Evolutionary conservation across 2,797 vertebrate species (phyloP).

Genomic region (Neomorphus geoffroyi): DNA sequence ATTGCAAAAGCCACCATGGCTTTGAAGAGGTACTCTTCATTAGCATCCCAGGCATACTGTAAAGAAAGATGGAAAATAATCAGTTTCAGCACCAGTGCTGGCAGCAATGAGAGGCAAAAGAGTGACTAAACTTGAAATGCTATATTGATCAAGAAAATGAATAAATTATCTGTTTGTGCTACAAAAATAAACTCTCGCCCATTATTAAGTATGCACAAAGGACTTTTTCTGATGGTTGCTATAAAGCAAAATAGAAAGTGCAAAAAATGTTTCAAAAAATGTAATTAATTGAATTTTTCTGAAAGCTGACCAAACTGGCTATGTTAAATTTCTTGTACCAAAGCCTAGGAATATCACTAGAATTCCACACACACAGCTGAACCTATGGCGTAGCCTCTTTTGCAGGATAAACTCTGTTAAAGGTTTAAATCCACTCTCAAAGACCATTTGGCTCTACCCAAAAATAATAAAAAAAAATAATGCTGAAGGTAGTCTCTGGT

Average conservation of each 20-base stretch:
- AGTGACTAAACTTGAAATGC: neutral
- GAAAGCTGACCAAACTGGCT: neutral
- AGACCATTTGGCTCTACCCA: neutral
- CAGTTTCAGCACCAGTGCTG: neutral
- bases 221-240: neutral
- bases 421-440: neutral
- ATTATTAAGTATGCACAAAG: neutral
- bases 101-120: neutral
- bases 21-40: slow-evolving; percentile 91
- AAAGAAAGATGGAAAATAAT: slow-evolving; percentile 57
- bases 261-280: neutral
- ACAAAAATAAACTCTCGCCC: neutral
- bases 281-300: neutral
- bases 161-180: neutral
- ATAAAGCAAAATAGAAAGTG: neutral
- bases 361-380: neutral
- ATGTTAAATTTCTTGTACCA: neutral
- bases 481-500: neutral
- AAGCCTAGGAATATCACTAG: neutral
- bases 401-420: neutral
- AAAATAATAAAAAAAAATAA: neutral
- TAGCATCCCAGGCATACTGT: slow-evolving; percentile 90
- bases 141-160: neutral
- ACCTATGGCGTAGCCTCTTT: neutral
- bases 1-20: slow-evolving; percentile 90